Base-by-base conservation (phyloP, 2,888 invertebrate genomes). In the Lasius fuliginosus region DNA sequence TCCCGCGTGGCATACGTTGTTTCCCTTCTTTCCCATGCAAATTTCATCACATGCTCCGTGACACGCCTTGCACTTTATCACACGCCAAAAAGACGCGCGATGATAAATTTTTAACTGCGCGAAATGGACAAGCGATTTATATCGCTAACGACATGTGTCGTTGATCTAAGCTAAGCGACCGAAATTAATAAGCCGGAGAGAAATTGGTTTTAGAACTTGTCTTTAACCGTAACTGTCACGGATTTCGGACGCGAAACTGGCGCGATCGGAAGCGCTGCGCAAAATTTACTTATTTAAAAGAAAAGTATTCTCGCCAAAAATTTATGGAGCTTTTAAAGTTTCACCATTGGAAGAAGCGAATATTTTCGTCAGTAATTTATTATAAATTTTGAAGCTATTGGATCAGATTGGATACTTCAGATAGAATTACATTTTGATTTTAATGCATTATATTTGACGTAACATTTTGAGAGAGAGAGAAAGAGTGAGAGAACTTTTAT, bases 111-210 rank as follows among this genome's bases (percentile, higher is more conserved):
- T 23, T 60, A 73, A 46, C 73, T 46, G 33, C 58, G 23, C 33
- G 33, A 60, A 79, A 79, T 79, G 73, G 79, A 81, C 71, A 60
- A 71, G 42, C 36, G 60, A 81, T 81, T 81, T 73, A 73, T 79
- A 73, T 71, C 36, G 4, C 73, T 81, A 81, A 62, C 73, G 73
- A 81, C 60, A 62, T 18, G 36, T 62, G 60, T 62, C 46, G 46
- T n/a, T 60, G 27, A 46, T 49, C 46, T 27, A 23, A 73, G 46
- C 36, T 73, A 46, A 79, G 73, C 60, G 46, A 18, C 27, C 71
- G 8, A 60, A 73, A 73, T 81, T 81, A 81, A 81, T 60, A 46
- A 60, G 42, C 15, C 40, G 15, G 40, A 18, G 40, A 11, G 77
- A 8, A 53, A 77, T 77, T 56, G 42, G 30, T 58, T 58, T 11